phyloP scores from a whole-genome alignment of 2,888 invertebrate species.

The Tubulanus polymorphus region DNA sequence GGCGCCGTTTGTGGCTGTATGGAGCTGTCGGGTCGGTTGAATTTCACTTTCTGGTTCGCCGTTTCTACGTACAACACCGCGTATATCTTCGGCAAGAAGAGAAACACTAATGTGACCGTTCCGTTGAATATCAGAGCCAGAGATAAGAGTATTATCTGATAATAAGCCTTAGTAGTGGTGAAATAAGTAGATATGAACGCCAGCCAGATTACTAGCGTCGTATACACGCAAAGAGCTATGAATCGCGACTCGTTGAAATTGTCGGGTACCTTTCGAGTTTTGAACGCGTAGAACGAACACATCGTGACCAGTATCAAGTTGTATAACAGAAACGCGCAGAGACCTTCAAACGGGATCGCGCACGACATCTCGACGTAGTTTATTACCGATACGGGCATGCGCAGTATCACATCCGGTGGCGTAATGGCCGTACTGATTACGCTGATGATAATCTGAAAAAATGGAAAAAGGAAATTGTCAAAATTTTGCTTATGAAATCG shows the following conservation, averaged over 20 bases:
- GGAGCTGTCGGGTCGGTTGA: too few species aligned
- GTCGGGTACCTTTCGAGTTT: slow-evolving; percentile 29
- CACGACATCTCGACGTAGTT: slow-evolving; percentile 33
- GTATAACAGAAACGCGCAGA: slow-evolving; percentile 29
- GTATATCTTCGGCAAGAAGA: slow-evolving; percentile 29
- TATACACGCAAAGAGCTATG: slow-evolving; percentile 32
- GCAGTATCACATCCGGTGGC: slow-evolving; percentile 22
- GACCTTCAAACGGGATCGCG: slow-evolving; percentile 22
- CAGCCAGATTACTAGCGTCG: slow-evolving; percentile 33
- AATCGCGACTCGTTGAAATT: slow-evolving; percentile 37
- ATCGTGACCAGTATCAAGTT: slow-evolving; percentile 29
- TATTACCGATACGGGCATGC: slow-evolving; percentile 23
- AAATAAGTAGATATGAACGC: slow-evolving; percentile 35
- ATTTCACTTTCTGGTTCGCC: too few species aligned
- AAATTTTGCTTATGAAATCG: not conserved
- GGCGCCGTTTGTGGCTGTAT: too few species aligned
- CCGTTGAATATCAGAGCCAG: slow-evolving; percentile 28
- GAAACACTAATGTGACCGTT: slow-evolving; percentile 24
- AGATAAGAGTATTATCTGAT: slow-evolving; percentile 23
- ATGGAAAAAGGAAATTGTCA: not conserved
- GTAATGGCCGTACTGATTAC: slow-evolving; percentile 22
- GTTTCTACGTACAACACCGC: slow-evolving; percentile 20
- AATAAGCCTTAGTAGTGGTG: slow-evolving; percentile 19
- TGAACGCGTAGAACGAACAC: slow-evolving; percentile 32
- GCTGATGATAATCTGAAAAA: slow-evolving; percentile 24